Base-by-base conservation (phyloP, 1,140 invertebrate species). In the Aphelenchoides avenae region DNA sequence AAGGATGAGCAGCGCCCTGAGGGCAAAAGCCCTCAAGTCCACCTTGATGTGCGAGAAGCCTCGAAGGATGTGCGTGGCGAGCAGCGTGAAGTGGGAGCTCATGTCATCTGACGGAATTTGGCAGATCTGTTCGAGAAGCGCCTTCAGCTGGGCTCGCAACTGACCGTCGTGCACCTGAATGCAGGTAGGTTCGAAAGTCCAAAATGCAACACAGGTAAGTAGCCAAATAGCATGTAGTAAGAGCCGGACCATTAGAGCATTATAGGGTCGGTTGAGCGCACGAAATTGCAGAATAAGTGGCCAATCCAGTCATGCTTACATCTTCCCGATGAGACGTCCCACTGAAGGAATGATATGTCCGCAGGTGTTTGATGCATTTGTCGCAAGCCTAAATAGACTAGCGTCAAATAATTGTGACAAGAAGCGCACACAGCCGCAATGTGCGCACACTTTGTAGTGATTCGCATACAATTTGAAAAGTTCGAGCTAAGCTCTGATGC, bases 361-460 rank as follows among this genome's bases (percentile, higher is more conserved):
- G 44, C 46, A 59, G 22, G 56, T 59, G 22, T 30, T 62, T 36
- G 20, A 20, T 15, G 33, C 18, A 65, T n/a, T 31, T 59, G 58
- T 15, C 64, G 62, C 13, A 64, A 18, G n/a, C 60, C 57, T 59
- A 37, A 65, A 65, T n/a, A n/a, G n/a, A n/a, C n/a, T n/a, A n/a
- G n/a, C n/a, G n/a, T n/a, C n/a, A n/a, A n/a, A n/a, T n/a, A n/a
- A n/a, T n/a, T n/a, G n/a, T n/a, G n/a, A n/a, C n/a, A n/a, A n/a
- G n/a, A n/a, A n/a, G n/a, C n/a, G n/a, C n/a, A n/a, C n/a, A n/a
- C n/a, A n/a, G n/a, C n/a, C n/a, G n/a, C n/a, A n/a, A n/a, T n/a
- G n/a, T n/a, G n/a, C n/a, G n/a, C n/a, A n/a, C n/a, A n/a, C n/a
- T n/a, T n/a, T n/a, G n/a, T n/a, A n/a, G n/a, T n/a, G n/a, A n/a